phyloP scores from a whole-genome alignment of 1,140 invertebrate species.

The Aphaenogaster ashmeadi region DNA sequence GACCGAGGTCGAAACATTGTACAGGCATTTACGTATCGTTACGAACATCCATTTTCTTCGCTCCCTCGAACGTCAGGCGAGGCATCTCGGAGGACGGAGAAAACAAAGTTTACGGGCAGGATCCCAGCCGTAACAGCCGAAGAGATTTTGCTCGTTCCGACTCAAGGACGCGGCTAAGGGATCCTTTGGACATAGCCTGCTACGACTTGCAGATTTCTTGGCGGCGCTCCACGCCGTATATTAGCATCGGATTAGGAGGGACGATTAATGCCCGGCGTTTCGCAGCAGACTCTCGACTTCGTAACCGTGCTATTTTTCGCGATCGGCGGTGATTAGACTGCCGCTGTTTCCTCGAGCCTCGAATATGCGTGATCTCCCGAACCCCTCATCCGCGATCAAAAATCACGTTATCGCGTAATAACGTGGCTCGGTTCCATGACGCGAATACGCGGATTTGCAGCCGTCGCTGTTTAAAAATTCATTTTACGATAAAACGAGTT shows the following conservation, averaged over 20 bases:
- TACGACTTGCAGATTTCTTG: slow-evolving; percentile 68
- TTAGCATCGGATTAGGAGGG: slow-evolving; percentile 65
- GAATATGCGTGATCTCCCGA: background rate
- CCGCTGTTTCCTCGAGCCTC: background rate
- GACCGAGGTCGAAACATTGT: slow-evolving; percentile 18
- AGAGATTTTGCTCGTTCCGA: slow-evolving; percentile 41
- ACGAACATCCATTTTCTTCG: slow-evolving; percentile 37
- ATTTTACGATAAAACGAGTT: background rate
- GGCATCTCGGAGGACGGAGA: background rate
- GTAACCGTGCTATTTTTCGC: background rate
- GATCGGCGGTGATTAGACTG: slow-evolving; percentile 14
- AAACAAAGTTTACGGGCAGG: slow-evolving; percentile 48
- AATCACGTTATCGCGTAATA: slow-evolving; percentile 34
- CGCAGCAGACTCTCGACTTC: background rate
- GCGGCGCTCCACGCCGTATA: slow-evolving; percentile 39
- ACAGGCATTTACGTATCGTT: slow-evolving; percentile 34
- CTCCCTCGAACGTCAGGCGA: slow-evolving; percentile 19
- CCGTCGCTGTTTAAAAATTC: background rate
- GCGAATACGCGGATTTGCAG: background rate
- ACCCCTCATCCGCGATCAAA: background rate
- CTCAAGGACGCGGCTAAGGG: slow-evolving; percentile 26
- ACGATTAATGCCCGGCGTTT: slow-evolving; percentile 42
- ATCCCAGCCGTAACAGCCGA: slow-evolving; percentile 1
- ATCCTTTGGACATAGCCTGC: slow-evolving; percentile 21
- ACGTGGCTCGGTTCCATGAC: background rate